Evolutionary conservation across 2,797 vertebrate genomes (phyloP).

Genomic region (Coluber constrictor): DNA sequence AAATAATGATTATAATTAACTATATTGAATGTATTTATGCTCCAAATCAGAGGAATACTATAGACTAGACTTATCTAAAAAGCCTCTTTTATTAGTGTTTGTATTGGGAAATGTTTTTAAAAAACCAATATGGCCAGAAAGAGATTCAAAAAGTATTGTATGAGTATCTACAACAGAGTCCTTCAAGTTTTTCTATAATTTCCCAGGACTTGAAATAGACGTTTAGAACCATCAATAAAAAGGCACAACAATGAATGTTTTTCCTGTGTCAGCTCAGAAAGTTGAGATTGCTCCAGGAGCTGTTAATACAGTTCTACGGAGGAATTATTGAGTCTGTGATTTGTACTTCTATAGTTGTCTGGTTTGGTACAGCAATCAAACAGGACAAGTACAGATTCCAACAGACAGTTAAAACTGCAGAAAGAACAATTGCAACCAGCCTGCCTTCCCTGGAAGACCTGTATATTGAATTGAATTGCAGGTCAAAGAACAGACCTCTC

Average conservation of each 20-base stretch:
- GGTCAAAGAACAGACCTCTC: neutral
- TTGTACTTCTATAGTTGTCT: neutral
- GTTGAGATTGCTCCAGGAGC: neutral
- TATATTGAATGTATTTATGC: neutral
- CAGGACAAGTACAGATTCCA: neutral
- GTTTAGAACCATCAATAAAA: neutral
- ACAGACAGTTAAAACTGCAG: neutral
- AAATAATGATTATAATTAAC: neutral
- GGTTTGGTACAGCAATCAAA: neutral
- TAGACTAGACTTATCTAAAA: neutral
- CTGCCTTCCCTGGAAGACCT: neutral
- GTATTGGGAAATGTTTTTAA: neutral
- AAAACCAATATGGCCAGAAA: neutral
- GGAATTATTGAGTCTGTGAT: neutral
- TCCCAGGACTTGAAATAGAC: neutral
- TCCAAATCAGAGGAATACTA: neutral
- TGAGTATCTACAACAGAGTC: neutral
- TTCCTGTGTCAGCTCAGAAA: neutral
- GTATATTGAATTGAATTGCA: neutral
- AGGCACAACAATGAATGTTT: neutral
- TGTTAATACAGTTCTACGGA: neutral
- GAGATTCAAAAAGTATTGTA: neutral
- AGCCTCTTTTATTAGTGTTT: neutral
- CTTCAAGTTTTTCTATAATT: neutral
- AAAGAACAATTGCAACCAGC: neutral